phyloP scores from a whole-genome alignment of 2,113 vertebrate genomes.

The Coptodon bakossiorum region DNA sequence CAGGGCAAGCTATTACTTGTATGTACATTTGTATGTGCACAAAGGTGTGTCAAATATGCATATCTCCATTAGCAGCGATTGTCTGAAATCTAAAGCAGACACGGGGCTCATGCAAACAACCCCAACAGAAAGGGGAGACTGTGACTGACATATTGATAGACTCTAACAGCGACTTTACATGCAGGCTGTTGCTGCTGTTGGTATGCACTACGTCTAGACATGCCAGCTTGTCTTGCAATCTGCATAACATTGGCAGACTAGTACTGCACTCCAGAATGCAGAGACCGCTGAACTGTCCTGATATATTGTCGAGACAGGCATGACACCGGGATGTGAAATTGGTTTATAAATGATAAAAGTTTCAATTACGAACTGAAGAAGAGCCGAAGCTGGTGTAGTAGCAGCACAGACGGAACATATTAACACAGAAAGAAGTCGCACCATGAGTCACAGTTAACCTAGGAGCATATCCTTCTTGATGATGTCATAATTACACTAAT shows the following conservation, averaged over 20 bases:
- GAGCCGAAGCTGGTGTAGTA: not conserved
- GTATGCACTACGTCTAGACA: constrained; percentile 16
- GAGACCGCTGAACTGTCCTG: not conserved
- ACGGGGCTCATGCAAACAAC: not conserved
- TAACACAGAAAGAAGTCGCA: not conserved
- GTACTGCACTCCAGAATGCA: not conserved
- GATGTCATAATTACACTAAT: not conserved
- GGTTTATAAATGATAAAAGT: not conserved
- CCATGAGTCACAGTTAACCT: not conserved
- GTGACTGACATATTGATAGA: constrained; percentile 27
- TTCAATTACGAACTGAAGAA: not conserved
- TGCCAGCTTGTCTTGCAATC: constrained; percentile 6
- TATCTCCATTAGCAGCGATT: not conserved
- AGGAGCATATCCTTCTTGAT: not conserved
- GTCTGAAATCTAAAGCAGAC: constrained; percentile 8
- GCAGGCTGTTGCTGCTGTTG: not conserved
- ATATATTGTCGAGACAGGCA: not conserved
- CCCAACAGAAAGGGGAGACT: not conserved
- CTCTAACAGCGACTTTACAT: constrained; percentile 9
- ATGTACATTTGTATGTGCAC: not conserved
- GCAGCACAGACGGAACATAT: not conserved
- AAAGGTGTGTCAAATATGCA: not conserved
- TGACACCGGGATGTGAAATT: not conserved
- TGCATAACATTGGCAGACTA: not conserved
- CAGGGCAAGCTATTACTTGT: not conserved